Percentiles rank a stretch among this genome's conserved stretches.
Evolutionary conservation across 2,797 vertebrate species (phyloP).

Genomic region (Nothura maculosa): DNA sequence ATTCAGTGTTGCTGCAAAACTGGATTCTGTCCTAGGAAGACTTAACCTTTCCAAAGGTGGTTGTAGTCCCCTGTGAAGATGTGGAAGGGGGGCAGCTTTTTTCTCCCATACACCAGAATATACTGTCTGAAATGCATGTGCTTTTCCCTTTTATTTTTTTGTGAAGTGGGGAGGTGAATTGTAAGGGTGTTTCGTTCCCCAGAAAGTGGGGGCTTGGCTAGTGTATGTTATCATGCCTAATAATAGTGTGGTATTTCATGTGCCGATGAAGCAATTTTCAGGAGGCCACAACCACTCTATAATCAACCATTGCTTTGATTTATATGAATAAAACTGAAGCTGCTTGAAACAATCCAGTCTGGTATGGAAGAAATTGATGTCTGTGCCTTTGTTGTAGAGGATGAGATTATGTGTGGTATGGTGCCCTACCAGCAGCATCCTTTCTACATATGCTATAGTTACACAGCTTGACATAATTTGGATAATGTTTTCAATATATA

Average conservation of each 20-base stretch:
- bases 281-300: neutral
- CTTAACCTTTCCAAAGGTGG: neutral
- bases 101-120: neutral
- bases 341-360: neutral
- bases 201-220: fast-evolving
- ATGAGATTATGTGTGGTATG: neutral
- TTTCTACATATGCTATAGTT: neutral
- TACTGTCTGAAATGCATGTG: neutral
- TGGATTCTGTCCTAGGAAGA: neutral
- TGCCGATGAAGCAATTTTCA: neutral
- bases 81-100: too few species aligned
- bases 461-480: neutral
- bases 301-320: neutral
- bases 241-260: neutral
- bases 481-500: neutral
- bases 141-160: neutral
- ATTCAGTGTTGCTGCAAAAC: neutral
- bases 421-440: neutral
- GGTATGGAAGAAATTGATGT: neutral
- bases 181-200: neutral
- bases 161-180: neutral
- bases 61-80: neutral
- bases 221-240: neutral
- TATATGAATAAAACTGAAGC: neutral
- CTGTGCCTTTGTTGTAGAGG: neutral